Conservation (phyloP, 2,797 vertebrate species). For the Myotis planiceps region DNA sequence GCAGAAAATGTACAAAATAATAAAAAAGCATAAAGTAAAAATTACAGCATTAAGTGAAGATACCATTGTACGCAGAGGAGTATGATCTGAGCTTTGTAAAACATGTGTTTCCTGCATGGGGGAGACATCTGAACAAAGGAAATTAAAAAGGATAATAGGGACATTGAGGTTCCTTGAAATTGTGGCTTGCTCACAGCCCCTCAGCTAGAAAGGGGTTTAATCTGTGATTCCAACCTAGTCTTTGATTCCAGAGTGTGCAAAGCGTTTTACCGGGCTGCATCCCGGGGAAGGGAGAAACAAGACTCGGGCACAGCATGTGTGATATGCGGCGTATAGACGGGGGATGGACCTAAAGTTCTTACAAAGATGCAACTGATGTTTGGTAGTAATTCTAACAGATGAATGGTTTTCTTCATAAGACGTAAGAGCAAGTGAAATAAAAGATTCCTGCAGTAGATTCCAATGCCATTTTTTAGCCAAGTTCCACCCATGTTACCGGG, state of each 20-base stretch:
- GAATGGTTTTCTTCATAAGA: background rate
- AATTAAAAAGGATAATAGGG: background rate
- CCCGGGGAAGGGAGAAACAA: background rate
- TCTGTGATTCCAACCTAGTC: background rate
- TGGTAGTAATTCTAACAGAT: background rate
- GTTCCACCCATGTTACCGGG: background rate
- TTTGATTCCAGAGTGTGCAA: background rate
- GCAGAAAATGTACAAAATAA: background rate
- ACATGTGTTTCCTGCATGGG: background rate
- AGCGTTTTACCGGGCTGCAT: background rate
- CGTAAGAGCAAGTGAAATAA: background rate
- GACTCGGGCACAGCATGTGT: rapidly evolving
- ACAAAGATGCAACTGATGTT: background rate
- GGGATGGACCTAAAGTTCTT: background rate
- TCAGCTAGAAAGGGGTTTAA: background rate
- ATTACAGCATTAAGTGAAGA: background rate
- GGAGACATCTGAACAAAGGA: background rate
- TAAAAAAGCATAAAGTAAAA: background rate
- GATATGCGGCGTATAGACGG: rapidly evolving
- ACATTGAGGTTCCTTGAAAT: background rate
- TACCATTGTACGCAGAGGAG: background rate
- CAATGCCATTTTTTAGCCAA: background rate
- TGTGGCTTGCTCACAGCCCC: background rate
- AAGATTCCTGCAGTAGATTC: background rate
- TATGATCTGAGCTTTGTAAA: background rate